These are phyloP conservation scores for Sebastes hubbsi DNA, from an alignment of 2,797 vertebrate species.

Conservation along the genomic window DNA sequence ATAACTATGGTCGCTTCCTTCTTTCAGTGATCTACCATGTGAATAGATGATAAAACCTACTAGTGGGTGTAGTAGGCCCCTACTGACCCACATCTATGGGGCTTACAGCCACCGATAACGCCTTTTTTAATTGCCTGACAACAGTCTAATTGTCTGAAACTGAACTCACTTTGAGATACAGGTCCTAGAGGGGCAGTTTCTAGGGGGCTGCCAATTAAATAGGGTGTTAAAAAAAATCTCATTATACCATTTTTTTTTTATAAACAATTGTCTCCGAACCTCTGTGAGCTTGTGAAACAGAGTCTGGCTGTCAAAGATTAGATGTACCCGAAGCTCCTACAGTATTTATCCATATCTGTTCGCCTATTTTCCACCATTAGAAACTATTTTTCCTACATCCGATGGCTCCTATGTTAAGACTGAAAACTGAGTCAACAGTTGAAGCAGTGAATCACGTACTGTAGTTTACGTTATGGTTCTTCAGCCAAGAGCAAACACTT, in stretches of 20 bases:
- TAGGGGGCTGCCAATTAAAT: background rate
- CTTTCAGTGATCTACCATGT: too few relatives aligned
- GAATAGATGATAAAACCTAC: too few relatives aligned
- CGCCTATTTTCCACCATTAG: background rate
- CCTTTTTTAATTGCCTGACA: too few relatives aligned
- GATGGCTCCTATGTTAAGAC: constrained; percentile 19
- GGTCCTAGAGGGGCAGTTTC: background rate
- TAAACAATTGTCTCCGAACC: background rate
- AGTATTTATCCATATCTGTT: background rate
- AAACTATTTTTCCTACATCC: background rate
- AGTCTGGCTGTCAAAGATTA: constrained; percentile 13
- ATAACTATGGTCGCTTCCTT: too few relatives aligned
- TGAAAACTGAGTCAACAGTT: constrained; percentile 6
- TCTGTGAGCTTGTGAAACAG: background rate
- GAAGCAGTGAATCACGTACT: background rate
- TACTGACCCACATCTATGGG: too few relatives aligned
- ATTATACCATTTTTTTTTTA: background rate
- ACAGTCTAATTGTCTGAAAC: background rate
- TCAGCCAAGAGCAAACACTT: constrained; percentile 8
- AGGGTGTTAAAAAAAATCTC: background rate
- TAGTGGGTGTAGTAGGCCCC: too few relatives aligned
- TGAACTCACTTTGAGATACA: constrained; percentile 14
- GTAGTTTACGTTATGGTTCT: background rate
- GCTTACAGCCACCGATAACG: too few relatives aligned
- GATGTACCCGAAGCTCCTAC: background rate